A percentile compares a stretch with the other conserved stretches of the same genome.
phyloP scores from a whole-genome alignment of 2,888 invertebrate genomes.

The Callyntrura sp. region DNA sequence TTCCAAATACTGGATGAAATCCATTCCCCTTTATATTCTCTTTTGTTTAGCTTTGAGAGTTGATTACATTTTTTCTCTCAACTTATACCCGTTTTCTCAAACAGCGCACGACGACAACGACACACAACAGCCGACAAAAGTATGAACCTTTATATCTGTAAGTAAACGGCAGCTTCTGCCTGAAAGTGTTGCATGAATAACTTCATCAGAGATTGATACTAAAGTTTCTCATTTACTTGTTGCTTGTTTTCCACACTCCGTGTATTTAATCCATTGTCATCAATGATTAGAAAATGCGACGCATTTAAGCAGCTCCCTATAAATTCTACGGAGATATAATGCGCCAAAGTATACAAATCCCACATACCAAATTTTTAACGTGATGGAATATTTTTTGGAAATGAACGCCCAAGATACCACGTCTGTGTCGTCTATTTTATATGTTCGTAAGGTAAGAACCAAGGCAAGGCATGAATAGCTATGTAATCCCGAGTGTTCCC shows the following conservation, averaged over 20 bases:
- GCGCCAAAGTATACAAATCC: constrained; percentile 57
- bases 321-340: constrained; percentile 33
- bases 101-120: neutral
- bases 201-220: constrained; percentile 42
- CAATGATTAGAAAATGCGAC: constrained; percentile 63
- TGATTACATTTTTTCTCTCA: too few species aligned
- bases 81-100: neutral
- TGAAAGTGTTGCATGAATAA: constrained; percentile 43
- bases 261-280: constrained; percentile 64
- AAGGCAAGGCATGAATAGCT: neutral
- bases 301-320: constrained; percentile 43
- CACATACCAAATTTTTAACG: constrained; percentile 33
- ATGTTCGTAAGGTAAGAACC: too few species aligned
- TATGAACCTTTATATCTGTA: too few species aligned
- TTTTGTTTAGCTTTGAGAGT: too few species aligned
- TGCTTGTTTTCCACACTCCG: constrained; percentile 20
- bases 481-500: neutral
- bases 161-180: too few species aligned
- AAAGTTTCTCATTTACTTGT: constrained; percentile 41
- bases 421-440: neutral
- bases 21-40: neutral
- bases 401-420: constrained; percentile 16
- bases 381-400: constrained; percentile 25
- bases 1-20: constrained; percentile 53
- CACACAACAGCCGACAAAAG: neutral